Conservation (phyloP, 2,797 vertebrate genomes). For the Platalea minor region DNA sequence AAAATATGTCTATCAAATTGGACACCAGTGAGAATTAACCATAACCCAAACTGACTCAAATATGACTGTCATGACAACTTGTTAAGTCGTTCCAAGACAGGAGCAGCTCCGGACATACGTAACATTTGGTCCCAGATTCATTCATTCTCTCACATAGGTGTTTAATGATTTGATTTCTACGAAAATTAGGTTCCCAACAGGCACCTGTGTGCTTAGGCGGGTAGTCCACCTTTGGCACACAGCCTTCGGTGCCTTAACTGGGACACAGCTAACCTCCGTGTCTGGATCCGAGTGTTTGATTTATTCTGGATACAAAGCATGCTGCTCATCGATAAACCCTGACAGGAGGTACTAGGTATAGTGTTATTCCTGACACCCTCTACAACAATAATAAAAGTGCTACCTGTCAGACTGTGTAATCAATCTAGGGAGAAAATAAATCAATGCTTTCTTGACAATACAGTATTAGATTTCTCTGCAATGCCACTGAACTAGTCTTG, state of each 20-base stretch:
- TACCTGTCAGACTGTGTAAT: constrained; percentile 2
- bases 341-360: not conserved
- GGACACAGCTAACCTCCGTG: not conserved
- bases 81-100: not conserved
- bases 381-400: constrained; percentile 19
- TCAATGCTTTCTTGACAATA: constrained; percentile 29
- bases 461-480: constrained; percentile 11
- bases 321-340: not conserved
- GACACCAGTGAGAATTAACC: not conserved
- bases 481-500: not conserved
- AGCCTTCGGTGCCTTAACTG: not conserved
- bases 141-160: not conserved
- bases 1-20: not conserved
- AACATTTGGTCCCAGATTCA: not conserved
- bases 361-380: constrained; percentile 11
- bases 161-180: not conserved
- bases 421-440: constrained; percentile 7
- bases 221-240: not conserved
- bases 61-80: not conserved
- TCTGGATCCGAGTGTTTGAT: not conserved
- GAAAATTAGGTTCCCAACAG: not conserved
- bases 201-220: not conserved
- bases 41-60: not conserved
- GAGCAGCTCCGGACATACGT: not conserved
- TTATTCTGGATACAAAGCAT: not conserved